Conservation (phyloP, 1,140 invertebrate genomes). For the Trypoxylus dichotomus region DNA sequence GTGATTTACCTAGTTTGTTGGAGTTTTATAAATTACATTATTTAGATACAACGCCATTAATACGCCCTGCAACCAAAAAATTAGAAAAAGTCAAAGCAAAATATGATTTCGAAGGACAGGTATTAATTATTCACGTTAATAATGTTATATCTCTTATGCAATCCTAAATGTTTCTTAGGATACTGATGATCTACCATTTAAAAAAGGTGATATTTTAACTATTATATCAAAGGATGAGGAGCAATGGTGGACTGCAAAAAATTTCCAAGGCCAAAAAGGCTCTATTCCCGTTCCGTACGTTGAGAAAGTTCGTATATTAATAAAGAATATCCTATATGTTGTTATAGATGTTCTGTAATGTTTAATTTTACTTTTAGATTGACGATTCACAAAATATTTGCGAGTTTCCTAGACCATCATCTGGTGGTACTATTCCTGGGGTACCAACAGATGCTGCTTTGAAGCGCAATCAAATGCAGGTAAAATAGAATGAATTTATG, state of each 20-base stretch:
- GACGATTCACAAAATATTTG: constrained; percentile 49
- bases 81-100: constrained; percentile 86
- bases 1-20: constrained; percentile 86
- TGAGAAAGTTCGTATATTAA: constrained; percentile 61
- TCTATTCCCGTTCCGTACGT: constrained; percentile 97
- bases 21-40: constrained; percentile 96
- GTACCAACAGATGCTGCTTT: constrained; percentile 46
- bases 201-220: constrained; percentile 89
- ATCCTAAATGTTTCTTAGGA: constrained; percentile 62
- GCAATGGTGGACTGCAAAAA: constrained; percentile 75
- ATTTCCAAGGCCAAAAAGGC: constrained; percentile 81
- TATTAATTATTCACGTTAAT: constrained; percentile 44
- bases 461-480: constrained; percentile 55
- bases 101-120: constrained; percentile 89
- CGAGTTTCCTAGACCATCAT: constrained; percentile 49
- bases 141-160: not conserved
- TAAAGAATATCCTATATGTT: not conserved
- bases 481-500: constrained; percentile 33
- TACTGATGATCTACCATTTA: constrained; percentile 93
- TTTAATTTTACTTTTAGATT: constrained; percentile 38
- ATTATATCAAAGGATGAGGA: constrained; percentile 91
- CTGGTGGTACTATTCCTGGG: constrained; percentile 47
- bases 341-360: not conserved
- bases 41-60: constrained; percentile 91
- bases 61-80: constrained; percentile 73